Evolutionary conservation across 2,113 vertebrate genomes (phyloP).

Genomic region (Hucho hucho): DNA sequence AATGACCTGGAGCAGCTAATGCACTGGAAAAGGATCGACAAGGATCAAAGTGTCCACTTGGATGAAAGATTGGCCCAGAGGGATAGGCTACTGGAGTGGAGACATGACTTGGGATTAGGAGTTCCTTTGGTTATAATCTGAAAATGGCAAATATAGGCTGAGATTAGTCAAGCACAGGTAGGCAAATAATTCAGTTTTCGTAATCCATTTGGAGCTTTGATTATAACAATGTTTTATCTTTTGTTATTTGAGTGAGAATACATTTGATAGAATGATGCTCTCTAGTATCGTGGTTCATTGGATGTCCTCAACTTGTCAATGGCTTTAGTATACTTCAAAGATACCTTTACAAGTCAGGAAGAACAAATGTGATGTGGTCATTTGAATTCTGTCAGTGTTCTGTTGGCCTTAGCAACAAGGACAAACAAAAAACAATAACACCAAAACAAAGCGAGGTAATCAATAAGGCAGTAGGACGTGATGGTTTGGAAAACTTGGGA

Average conservation of each 20-base stretch:
- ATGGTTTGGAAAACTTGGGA: constrained; percentile 13
- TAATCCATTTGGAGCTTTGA: no score
- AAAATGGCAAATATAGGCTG: neutral
- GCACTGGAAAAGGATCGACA: neutral
- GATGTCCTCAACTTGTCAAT: no score
- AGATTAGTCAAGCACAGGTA: neutral
- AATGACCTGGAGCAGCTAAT: constrained; percentile 1
- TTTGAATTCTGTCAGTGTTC: constrained; percentile 31
- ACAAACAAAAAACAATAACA: constrained; percentile 7
- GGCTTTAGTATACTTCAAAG: no score
- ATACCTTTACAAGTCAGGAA: no score
- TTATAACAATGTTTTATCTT: no score
- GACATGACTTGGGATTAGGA: neutral
- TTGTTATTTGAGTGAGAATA: no score
- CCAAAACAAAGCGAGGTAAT: constrained; percentile 24
- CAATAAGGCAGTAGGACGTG: constrained; percentile 16
- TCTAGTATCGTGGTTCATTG: no score
- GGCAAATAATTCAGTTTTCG: no score
- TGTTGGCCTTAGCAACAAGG: constrained; percentile 8
- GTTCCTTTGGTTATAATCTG: neutral
- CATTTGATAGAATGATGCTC: no score
- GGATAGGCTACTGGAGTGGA: neutral
- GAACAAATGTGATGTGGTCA: neutral
- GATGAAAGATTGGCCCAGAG: neutral
- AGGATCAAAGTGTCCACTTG: neutral